Conservation (phyloP, 2,888 invertebrate species). For the Elysia crispata region DNA sequence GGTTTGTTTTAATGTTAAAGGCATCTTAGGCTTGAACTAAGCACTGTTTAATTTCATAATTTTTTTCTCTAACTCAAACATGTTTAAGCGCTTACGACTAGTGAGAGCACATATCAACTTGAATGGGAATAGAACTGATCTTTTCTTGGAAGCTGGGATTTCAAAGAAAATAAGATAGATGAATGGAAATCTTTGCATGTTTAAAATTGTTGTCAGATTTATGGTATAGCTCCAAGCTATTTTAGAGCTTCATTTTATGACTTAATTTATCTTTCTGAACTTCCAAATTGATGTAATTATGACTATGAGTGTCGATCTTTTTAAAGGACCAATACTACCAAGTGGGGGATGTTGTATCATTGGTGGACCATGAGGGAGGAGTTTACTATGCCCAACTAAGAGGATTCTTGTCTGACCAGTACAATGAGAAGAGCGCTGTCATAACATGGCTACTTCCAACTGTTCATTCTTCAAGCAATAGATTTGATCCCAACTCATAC, state of each 20-base stretch:
- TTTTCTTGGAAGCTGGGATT: too few relatives aligned
- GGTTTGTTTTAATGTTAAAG: conserved; percentile 76
- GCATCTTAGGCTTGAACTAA: too few relatives aligned
- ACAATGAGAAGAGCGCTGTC: conserved; percentile 94
- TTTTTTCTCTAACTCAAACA: too few relatives aligned
- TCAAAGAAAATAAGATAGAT: too few relatives aligned
- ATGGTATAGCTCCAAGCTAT: not conserved
- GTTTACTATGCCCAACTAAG: conserved; percentile 93
- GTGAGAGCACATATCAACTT: too few relatives aligned
- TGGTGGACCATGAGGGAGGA: conserved; percentile 83
- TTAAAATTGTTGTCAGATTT: too few relatives aligned
- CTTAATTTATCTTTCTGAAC: not conserved
- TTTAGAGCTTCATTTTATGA: not conserved
- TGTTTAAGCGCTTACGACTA: too few relatives aligned
- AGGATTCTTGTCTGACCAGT: conserved; percentile 93
- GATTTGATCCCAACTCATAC: conserved; percentile 92
- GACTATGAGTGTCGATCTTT: not conserved
- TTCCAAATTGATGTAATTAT: not conserved
- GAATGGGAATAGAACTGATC: too few relatives aligned
- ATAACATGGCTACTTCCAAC: conserved; percentile 95
- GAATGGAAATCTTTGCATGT: too few relatives aligned
- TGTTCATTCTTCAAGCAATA: conserved; percentile 85
- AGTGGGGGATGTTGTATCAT: conserved; percentile 92
- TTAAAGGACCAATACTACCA: conserved; percentile 84
- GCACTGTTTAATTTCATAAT: too few relatives aligned